Conservation (phyloP, 2,113 vertebrate species). For the Tinamus guttatus region DNA sequence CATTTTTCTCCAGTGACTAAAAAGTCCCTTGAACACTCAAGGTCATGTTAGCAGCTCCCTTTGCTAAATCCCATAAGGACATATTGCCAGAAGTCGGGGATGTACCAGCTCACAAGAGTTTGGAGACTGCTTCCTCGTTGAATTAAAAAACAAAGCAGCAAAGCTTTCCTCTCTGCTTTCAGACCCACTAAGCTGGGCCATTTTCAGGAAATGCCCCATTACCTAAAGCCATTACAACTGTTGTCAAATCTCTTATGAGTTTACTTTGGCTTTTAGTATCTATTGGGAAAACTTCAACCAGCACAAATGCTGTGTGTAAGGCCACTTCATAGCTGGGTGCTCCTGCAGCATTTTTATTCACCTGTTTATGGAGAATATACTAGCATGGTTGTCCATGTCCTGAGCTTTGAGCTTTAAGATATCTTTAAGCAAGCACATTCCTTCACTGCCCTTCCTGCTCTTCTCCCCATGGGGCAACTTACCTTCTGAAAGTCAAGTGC, state of each 20-base stretch:
- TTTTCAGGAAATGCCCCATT: slow-evolving; percentile 41
- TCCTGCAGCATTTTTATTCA: background rate
- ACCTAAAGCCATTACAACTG: slow-evolving; percentile 29
- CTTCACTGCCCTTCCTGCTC: background rate
- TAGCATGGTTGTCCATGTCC: too few relatives aligned
- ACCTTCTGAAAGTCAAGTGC: background rate
- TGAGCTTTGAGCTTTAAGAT: background rate
- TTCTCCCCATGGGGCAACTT: background rate
- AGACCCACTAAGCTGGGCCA: background rate
- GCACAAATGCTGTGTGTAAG: background rate
- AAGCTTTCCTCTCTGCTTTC: background rate
- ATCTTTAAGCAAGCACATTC: background rate
- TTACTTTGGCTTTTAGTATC: slow-evolving; percentile 25
- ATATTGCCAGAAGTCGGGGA: background rate
- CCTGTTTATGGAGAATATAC: rapidly evolving
- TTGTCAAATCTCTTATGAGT: background rate
- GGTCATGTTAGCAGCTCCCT: background rate
- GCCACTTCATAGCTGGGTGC: background rate
- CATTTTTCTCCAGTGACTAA: background rate
- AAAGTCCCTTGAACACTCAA: background rate
- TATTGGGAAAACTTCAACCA: slow-evolving; percentile 14
- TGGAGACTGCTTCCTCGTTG: background rate
- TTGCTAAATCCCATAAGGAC: background rate
- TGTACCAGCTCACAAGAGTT: background rate
- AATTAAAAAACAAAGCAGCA: background rate